phyloP scores from a whole-genome alignment of 1,140 invertebrate species.

The Monochamus saltuarius region DNA sequence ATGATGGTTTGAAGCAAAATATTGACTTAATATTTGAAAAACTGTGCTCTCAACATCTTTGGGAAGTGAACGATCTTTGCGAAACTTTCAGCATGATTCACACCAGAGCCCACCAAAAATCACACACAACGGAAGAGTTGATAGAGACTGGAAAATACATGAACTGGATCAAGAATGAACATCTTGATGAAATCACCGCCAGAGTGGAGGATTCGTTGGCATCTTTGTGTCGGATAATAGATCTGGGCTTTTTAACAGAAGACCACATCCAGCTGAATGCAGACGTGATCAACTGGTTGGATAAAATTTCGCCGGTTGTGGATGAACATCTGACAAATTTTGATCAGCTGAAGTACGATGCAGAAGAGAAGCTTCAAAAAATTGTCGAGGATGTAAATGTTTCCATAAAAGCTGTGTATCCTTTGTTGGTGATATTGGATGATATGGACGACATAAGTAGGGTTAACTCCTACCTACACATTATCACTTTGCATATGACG shows the following conservation, averaged over 20 bases:
- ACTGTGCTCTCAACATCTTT: constrained; percentile 32
- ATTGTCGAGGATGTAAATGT: constrained; percentile 69
- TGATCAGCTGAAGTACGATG: constrained; percentile 75
- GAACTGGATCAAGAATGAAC: constrained; percentile 28
- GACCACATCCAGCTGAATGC: constrained; percentile 64
- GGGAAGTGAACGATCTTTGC: constrained; percentile 39
- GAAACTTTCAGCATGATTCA: constrained; percentile 38
- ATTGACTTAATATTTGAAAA: constrained; percentile 31
- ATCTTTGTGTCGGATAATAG: constrained; percentile 51
- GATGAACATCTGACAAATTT: constrained; percentile 68
- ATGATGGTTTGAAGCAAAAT: constrained; percentile 24
- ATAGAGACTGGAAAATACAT: constrained; percentile 61
- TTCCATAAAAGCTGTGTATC: constrained; percentile 67
- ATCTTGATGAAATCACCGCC: constrained; percentile 54
- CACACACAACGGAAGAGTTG: constrained; percentile 57
- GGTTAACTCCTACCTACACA: constrained; percentile 64
- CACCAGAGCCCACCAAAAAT: constrained; percentile 26
- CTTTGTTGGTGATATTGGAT: constrained; percentile 60
- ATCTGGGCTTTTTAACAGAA: constrained; percentile 25
- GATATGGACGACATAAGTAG: constrained; percentile 59
- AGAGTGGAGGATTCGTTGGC: constrained; percentile 62
- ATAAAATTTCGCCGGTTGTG: constrained; percentile 69
- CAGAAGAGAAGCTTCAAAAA: constrained; percentile 73
- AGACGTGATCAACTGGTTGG: constrained; percentile 71
- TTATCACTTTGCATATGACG: constrained; percentile 71